Evolutionary conservation across 2,113 vertebrate species (phyloP).

Genomic region (Xiphophorus hellerii): DNA sequence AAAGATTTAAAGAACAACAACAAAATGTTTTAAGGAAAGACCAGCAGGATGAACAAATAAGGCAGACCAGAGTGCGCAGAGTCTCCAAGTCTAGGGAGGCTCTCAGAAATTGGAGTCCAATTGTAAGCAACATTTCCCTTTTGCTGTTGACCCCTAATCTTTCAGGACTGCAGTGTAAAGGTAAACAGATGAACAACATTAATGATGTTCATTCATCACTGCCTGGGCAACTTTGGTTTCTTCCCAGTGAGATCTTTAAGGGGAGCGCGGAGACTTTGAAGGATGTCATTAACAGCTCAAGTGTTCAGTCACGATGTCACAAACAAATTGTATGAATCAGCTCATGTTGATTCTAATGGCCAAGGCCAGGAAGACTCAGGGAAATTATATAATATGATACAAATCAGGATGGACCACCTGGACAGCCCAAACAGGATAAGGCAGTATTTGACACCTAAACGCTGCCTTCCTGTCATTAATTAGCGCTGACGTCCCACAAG

Average conservation of each 20-base stretch:
- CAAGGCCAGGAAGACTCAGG: constrained; percentile 10
- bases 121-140: constrained; percentile 67
- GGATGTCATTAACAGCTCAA: constrained; percentile 59
- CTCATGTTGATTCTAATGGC: constrained; percentile 1
- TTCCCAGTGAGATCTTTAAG: constrained; percentile 62
- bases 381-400: constrained; percentile 51
- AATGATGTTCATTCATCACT: constrained; percentile 82
- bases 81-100: constrained; percentile 55
- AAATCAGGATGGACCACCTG: constrained; percentile 68
- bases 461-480: constrained; percentile 74
- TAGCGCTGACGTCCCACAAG: constrained; percentile 36
- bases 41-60: constrained; percentile 8
- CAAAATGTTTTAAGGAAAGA: background rate
- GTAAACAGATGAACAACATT: constrained; percentile 80
- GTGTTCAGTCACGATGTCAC: constrained; percentile 17
- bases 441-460: constrained; percentile 56
- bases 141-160: constrained; percentile 72
- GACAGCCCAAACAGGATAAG: constrained; percentile 70
- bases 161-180: constrained; percentile 70
- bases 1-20: constrained; percentile 1
- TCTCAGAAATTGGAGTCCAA: constrained; percentile 59
- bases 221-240: constrained; percentile 66
- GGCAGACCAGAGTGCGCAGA: constrained; percentile 4
- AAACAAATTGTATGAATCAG: background rate
- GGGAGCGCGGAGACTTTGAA: constrained; percentile 57